phyloP scores from a whole-genome alignment of 92 coral and sea anemone genomes.

The Epizoanthus illoricatus region DNA sequence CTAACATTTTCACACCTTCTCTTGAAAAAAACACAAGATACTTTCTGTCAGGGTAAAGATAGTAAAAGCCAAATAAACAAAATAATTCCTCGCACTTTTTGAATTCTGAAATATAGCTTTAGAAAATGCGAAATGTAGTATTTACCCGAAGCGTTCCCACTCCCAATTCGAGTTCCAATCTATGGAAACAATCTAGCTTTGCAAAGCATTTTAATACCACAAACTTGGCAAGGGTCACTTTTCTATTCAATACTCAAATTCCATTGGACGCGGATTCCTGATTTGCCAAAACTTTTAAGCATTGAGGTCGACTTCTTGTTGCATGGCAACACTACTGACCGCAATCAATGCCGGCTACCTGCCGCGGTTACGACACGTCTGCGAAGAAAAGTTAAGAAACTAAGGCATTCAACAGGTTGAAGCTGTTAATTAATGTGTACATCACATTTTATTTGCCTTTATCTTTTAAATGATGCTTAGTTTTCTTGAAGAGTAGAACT shows the following conservation, averaged over 20 bases:
- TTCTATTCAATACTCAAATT: conserved; percentile 17
- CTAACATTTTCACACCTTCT: too few species aligned
- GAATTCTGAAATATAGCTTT: neutral
- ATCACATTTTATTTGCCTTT: neutral
- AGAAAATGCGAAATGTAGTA: neutral
- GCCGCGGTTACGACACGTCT: neutral
- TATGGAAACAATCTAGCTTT: conserved; percentile 17
- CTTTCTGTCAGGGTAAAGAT: too few species aligned
- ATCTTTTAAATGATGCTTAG: neutral
- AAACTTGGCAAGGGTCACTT: conserved; percentile 15
- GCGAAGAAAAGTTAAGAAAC: neutral
- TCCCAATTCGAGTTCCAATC: neutral
- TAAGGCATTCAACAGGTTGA: conserved; percentile 35
- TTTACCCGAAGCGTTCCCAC: conserved; percentile 20
- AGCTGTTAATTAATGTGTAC: neutral
- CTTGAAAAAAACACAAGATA: too few species aligned
- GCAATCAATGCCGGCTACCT: conserved; percentile 2
- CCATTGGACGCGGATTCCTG: conserved; percentile 18
- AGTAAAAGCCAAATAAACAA: neutral
- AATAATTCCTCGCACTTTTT: neutral
- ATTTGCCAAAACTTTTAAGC: neutral
- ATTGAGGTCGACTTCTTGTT: conserved; percentile 22
- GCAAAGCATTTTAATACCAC: conserved; percentile 21
- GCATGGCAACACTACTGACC: conserved; percentile 10
- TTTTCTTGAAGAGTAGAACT: neutral